These are phyloP conservation scores for Rutpela maculata DNA, from an alignment of 2,888 invertebrate species.

Conservation along the genomic window DNA sequence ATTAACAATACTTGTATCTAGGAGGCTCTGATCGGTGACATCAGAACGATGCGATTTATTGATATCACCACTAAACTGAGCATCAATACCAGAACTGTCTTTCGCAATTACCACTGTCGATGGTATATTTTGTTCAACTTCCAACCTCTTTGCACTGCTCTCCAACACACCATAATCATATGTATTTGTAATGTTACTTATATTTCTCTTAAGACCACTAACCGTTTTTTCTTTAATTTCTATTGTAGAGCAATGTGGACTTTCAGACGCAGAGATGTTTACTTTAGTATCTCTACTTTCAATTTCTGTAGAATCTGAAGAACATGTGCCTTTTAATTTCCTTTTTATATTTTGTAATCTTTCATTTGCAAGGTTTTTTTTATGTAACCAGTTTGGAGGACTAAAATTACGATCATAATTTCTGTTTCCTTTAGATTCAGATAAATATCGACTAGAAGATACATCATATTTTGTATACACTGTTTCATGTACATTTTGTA, in stretches of 20 bases:
- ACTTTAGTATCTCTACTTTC: neutral
- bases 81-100: neutral
- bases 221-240: slow-evolving; percentile 1
- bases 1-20: neutral
- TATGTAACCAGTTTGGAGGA: neutral
- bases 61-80: neutral
- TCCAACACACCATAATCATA: neutral
- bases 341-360: slow-evolving; percentile 30
- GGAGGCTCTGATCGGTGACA: neutral
- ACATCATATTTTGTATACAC: neutral
- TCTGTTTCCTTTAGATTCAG: neutral
- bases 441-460: neutral
- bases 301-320: neutral
- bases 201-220: neutral
- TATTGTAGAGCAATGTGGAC: neutral
- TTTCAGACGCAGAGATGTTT: neutral
- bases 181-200: neutral
- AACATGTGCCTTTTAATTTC: neutral
- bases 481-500: neutral
- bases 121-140: neutral
- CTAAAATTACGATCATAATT: neutral
- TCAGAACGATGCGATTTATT: neutral
- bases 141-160: neutral
- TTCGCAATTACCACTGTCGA: neutral
- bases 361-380: slow-evolving; percentile 19